Evolutionary conservation across 2,113 vertebrate genomes (phyloP).

Genomic region (Chloropsis hardwickii): DNA sequence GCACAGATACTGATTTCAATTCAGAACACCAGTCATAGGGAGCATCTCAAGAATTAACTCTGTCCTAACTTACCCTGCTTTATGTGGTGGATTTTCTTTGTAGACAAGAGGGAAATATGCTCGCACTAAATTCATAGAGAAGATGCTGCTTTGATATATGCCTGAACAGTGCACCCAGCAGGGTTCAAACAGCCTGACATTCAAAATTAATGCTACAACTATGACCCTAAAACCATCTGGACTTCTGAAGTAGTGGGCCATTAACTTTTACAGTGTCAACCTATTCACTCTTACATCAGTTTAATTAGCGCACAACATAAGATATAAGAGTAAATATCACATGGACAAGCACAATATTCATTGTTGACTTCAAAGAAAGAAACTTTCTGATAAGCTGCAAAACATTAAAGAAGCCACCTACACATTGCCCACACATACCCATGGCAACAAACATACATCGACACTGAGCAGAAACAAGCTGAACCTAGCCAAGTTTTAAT

Average conservation of each 20-base stretch:
- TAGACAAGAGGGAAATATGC: background rate
- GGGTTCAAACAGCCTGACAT: slow-evolving; percentile 28
- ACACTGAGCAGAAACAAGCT: background rate
- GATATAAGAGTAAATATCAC: slow-evolving; percentile 33
- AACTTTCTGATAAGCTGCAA: slow-evolving; percentile 12
- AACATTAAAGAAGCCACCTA: slow-evolving; percentile 34
- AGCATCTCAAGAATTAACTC: slow-evolving; percentile 34
- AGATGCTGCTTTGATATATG: background rate
- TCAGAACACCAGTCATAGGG: background rate
- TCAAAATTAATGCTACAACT: slow-evolving; percentile 37
- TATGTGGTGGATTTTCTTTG: background rate
- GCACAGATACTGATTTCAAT: background rate
- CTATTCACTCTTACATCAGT: slow-evolving; percentile 19
- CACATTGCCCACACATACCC: slow-evolving; percentile 39
- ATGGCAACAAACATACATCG: slow-evolving; percentile 5
- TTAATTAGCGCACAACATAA: slow-evolving; percentile 45
- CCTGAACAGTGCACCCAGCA: background rate
- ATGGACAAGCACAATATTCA: slow-evolving; percentile 15
- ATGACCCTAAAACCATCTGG: slow-evolving; percentile 18
- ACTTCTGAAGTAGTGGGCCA: slow-evolving; percentile 1
- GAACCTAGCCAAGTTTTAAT: slow-evolving; percentile 44
- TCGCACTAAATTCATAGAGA: background rate
- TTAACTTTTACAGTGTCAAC: slow-evolving; percentile 46
- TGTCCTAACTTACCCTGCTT: background rate
- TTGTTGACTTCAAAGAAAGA: slow-evolving; percentile 17